Percentiles rank a stretch among this genome's conserved stretches.
phyloP scores from a whole-genome alignment of 92 coral and sea anemone genomes.

The Nematostella vectensis region DNA sequence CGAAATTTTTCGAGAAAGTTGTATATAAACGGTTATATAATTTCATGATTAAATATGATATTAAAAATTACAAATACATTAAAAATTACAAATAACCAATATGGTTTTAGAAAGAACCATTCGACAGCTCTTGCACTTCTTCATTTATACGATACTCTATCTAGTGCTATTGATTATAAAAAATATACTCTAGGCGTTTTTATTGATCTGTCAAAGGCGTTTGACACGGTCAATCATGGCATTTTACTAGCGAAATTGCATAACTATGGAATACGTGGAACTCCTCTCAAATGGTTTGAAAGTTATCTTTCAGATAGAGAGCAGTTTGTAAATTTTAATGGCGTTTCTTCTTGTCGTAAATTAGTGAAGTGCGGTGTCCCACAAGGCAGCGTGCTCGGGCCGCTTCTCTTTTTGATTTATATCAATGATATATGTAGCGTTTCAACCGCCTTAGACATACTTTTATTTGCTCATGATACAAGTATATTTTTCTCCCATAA shows the following conservation, averaged over 20 bases:
- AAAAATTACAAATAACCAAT: too few relatives aligned
- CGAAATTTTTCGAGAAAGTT: slow-evolving; percentile 33
- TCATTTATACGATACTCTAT: slow-evolving; percentile 30
- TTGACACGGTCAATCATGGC: slow-evolving; percentile 38
- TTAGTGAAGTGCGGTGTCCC: slow-evolving; percentile 36
- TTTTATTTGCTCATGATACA: slow-evolving; percentile 30
- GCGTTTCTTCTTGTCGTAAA: slow-evolving; percentile 14
- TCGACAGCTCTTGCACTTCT: slow-evolving; percentile 30
- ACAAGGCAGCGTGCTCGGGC: slow-evolving; percentile 38
- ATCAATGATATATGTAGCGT: slow-evolving; percentile 35
- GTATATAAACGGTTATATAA: too few relatives aligned
- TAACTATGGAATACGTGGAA: slow-evolving; percentile 26
- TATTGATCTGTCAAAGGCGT: too few relatives aligned
- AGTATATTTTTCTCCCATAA: slow-evolving; percentile 24
- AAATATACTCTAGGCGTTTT: slow-evolving; percentile 23
- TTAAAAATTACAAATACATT: too few relatives aligned
- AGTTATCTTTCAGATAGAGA: slow-evolving; percentile 20
- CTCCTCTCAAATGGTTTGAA: slow-evolving; percentile 21
- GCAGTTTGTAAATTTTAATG: slow-evolving; percentile 31
- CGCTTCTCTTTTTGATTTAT: slow-evolving; percentile 27
- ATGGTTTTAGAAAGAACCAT: slow-evolving; percentile 37
- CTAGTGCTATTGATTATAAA: slow-evolving; percentile 27
- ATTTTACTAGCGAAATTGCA: slow-evolving; percentile 19
- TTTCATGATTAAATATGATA: too few relatives aligned
- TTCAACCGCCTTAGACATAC: slow-evolving; percentile 25